phyloP scores from a whole-genome alignment of 2,113 vertebrate species.

The Brachyhypopomus gauderio region DNA sequence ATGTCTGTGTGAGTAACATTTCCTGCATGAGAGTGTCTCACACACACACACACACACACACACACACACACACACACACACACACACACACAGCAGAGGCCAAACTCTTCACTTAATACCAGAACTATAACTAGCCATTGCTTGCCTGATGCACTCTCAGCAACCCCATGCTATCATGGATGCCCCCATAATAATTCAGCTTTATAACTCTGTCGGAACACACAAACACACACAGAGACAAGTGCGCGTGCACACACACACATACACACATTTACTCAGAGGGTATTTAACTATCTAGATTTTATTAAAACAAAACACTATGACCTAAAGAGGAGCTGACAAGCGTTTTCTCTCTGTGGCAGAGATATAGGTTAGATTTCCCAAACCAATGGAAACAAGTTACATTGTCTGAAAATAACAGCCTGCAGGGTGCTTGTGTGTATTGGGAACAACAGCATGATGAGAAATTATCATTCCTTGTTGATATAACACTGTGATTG shows the following conservation, averaged over 20 bases:
- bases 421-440: conserved; percentile 23
- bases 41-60: background rate
- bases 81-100: too few species aligned
- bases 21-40: conserved; percentile 47
- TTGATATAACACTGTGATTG: conserved; percentile 4
- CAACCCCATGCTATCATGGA: background rate
- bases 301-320: background rate
- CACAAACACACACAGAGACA: background rate
- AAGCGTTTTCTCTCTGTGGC: background rate
- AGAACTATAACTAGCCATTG: background rate
- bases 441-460: background rate
- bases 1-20: conserved; percentile 41
- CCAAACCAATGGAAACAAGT: background rate
- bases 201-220: background rate
- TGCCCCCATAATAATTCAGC: too few species aligned
- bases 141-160: background rate
- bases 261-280: background rate
- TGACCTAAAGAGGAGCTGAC: background rate
- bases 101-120: background rate
- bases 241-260: conserved; percentile 24
- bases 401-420: conserved; percentile 13
- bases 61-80: background rate
- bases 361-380: background rate
- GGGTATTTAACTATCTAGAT: background rate
- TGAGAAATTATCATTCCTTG: background rate